A percentile compares a stretch with the other conserved stretches of the same genome.
These are phyloP conservation scores for Platypus cylindrus DNA, from an alignment of 2,888 invertebrate species.

Conservation along the genomic window DNA sequence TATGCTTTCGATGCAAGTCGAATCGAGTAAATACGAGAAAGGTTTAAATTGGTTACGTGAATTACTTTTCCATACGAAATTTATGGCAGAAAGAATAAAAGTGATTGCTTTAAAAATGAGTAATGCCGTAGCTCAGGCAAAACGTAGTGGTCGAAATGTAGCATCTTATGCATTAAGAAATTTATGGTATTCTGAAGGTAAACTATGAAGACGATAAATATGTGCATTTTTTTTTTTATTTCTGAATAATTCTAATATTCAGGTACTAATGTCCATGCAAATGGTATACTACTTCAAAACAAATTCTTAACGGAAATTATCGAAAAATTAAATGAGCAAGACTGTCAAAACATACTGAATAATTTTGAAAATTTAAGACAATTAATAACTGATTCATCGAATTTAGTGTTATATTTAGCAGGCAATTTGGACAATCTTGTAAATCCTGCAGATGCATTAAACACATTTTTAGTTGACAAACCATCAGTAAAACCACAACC, in stretches of 20 bases:
- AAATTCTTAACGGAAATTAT: slow-evolving; percentile 58
- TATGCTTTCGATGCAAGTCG: slow-evolving; percentile 58
- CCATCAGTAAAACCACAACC: too few relatives aligned
- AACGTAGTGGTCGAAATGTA: slow-evolving; percentile 59
- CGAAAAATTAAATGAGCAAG: slow-evolving; percentile 41
- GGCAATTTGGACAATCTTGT: slow-evolving; percentile 53
- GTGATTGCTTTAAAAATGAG: slow-evolving; percentile 70
- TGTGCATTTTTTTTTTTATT: background rate
- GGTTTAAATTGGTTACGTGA: slow-evolving; percentile 69
- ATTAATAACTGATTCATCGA: slow-evolving; percentile 45
- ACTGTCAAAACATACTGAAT: slow-evolving; percentile 36
- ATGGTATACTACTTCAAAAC: slow-evolving; percentile 63
- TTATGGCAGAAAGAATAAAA: slow-evolving; percentile 60
- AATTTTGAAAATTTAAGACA: slow-evolving; percentile 47
- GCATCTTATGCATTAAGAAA: slow-evolving; percentile 47
- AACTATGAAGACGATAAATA: slow-evolving; percentile 2
- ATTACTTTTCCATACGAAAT: slow-evolving; percentile 55
- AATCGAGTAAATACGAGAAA: slow-evolving; percentile 54
- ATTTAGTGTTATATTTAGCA: slow-evolving; percentile 58
- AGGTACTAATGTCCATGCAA: slow-evolving; percentile 60
- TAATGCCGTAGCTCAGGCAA: slow-evolving; percentile 66
- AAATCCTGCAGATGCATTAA: slow-evolving; percentile 33
- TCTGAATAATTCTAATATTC: slow-evolving; percentile 12
- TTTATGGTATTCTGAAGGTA: slow-evolving; percentile 38
- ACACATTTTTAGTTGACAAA: slow-evolving; percentile 16